These are phyloP conservation scores for Habrosyne pyritoides DNA, from an alignment of 2,888 invertebrate genomes.

Conservation along the genomic window DNA sequence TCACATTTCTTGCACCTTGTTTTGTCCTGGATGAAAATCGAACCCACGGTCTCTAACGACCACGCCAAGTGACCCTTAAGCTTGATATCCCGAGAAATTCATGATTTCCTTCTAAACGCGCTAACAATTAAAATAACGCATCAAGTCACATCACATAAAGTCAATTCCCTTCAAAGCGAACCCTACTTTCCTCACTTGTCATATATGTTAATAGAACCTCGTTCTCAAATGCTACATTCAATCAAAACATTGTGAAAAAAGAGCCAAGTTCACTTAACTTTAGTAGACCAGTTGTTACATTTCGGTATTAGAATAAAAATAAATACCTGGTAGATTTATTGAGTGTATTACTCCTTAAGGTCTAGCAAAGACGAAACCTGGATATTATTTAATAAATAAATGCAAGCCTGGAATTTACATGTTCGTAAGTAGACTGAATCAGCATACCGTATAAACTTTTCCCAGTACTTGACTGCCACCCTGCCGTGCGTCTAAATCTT, in stretches of 20 bases:
- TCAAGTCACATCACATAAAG: constrained; percentile 1
- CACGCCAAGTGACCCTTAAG: no score
- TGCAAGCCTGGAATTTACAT: no score
- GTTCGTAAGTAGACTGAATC: no score
- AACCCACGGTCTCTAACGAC: no score
- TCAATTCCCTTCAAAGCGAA: background rate
- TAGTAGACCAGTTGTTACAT: no score
- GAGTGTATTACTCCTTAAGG: background rate
- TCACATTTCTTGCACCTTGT: no score
- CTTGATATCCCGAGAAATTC: background rate
- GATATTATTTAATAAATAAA: background rate
- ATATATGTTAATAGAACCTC: background rate
- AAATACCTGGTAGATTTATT: no score
- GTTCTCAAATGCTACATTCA: background rate
- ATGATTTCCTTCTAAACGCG: background rate
- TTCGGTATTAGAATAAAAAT: no score
- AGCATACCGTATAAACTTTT: background rate
- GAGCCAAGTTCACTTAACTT: background rate
- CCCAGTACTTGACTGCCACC: background rate
- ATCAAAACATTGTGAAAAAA: background rate
- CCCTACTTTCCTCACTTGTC: constrained; percentile 4
- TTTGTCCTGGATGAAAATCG: no score
- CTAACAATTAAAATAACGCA: background rate
- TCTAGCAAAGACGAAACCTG: background rate
- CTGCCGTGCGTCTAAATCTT: constrained; percentile 1